phyloP scores from a whole-genome alignment of 2,888 invertebrate genomes.

The Selenia dentaria region DNA sequence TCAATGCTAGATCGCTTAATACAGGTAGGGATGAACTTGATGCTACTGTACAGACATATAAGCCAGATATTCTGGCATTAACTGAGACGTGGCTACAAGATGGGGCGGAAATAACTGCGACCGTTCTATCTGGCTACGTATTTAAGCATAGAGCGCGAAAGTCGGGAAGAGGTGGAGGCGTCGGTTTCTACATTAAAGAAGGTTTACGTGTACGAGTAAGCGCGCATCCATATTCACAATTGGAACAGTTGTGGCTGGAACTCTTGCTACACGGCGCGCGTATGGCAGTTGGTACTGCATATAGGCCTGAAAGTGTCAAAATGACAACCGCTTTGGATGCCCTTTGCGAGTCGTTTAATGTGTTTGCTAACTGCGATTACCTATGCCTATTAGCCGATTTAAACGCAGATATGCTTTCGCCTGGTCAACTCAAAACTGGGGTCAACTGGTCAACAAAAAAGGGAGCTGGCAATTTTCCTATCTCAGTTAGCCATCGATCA shows the following conservation, averaged over 20 bases:
- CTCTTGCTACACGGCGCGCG: slow-evolving; percentile 20
- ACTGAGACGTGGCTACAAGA: slow-evolving; percentile 26
- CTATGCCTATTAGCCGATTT: too few species aligned
- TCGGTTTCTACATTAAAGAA: slow-evolving; percentile 13
- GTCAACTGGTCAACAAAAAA: too few species aligned
- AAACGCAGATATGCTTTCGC: too few species aligned
- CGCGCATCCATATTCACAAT: slow-evolving; percentile 15
- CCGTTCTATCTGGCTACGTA: slow-evolving; percentile 17
- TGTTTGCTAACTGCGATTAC: too few species aligned
- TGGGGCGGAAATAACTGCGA: slow-evolving; percentile 14
- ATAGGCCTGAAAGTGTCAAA: slow-evolving; percentile 24
- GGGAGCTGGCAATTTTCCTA: too few species aligned
- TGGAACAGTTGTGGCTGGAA: slow-evolving; percentile 36
- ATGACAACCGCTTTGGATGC: slow-evolving; percentile 19
- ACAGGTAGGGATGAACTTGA: too few species aligned
- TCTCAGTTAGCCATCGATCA: too few species aligned
- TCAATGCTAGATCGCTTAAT: too few species aligned
- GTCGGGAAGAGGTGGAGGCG: slow-evolving; percentile 1
- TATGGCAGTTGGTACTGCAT: slow-evolving; percentile 30
- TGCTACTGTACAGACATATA: too few species aligned
- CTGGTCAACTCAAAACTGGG: too few species aligned
- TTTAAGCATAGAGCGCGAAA: slow-evolving; percentile 8
- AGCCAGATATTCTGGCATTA: slow-evolving; percentile 25
- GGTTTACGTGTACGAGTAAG: slow-evolving; percentile 16
- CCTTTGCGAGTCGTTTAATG: too few species aligned